Evolutionary conservation across 1,140 invertebrate genomes (phyloP), one percentile per base, ranked within the genome.

Genomic region (Drosophila eugracilis): DNA sequence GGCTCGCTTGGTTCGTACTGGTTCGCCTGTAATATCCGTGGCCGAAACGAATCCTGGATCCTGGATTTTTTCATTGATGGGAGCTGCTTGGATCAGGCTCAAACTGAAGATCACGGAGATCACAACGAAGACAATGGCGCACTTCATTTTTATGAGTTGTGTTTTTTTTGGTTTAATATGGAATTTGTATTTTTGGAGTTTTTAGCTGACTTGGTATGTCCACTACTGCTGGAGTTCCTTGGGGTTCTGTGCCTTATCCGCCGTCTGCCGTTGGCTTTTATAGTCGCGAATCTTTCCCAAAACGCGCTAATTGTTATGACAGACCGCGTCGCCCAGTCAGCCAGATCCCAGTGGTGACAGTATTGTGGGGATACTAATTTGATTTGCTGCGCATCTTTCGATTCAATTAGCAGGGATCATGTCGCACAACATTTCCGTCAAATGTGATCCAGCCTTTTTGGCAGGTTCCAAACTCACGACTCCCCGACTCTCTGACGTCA

Each of bases 291-390:
- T 28, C 66, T 84, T 84, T 57, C 57, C 47, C 52, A 59, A 53
- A 44, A 58, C 26, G 49, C 54, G 81, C 62, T 85, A 85, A 85
- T 85, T 81, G 55, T 77, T 80, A 73, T 73, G 57, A 30, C 75
- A 65, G 76, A 76, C 69, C 42, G 53, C 30, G 15, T 34, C 54
- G 32, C 26, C 34, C 59, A 21, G 36, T 45, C 55, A 58, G 37
- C 21, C 49, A 34, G 57, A 21, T 41, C 36, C 36, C 41, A 67
- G 17, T 34, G 66, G 36, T 60, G 47, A 42, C 47, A 52, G 47
- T 73, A 65, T 48, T 52, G 58, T n/a, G n/a, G n/a, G 28, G 15
- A 17, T 71, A 84, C 75, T 75, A 75, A 84, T 84, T 83, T 55
- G 69, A 74, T 75, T 75, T 74, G 53, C 15, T 44, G 57, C 50